These are phyloP conservation scores for Promerops cafer DNA, from an alignment of 2,113 vertebrate genomes.

Conservation along the genomic window DNA sequence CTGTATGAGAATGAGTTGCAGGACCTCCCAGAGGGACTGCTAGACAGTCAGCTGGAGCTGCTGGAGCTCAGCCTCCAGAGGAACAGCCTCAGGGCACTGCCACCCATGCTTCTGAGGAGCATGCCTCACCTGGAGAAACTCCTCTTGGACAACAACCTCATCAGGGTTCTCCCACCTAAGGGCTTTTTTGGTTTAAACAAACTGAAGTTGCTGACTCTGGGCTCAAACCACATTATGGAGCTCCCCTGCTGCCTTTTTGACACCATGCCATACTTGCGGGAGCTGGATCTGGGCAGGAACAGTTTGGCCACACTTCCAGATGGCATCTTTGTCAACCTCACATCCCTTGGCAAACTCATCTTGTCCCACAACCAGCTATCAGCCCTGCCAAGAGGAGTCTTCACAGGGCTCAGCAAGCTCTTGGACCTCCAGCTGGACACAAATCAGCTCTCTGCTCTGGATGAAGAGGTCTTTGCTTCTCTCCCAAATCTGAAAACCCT, in stretches of 20 bases:
- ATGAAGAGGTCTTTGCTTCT: constrained; percentile 49
- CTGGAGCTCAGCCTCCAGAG: constrained; percentile 65
- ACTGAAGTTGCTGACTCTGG: constrained; percentile 64
- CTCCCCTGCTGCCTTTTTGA: constrained; percentile 58
- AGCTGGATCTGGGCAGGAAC: constrained; percentile 73
- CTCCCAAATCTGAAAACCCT: constrained; percentile 64
- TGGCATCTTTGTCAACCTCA: constrained; percentile 65
- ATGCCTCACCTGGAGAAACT: constrained; percentile 71
- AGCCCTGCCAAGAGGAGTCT: constrained; percentile 58
- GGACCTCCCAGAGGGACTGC: constrained; percentile 66
- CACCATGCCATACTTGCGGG: constrained; percentile 42
- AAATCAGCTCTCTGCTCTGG: constrained; percentile 63
- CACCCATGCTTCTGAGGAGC: constrained; percentile 68
- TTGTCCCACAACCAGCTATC: constrained; percentile 73
- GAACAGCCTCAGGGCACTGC: constrained; percentile 69
- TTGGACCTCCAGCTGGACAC: constrained; percentile 66
- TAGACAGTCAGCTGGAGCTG: constrained; percentile 59
- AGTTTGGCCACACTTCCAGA: constrained; percentile 60
- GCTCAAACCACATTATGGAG: constrained; percentile 60
- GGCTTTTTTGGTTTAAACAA: constrained; percentile 72
- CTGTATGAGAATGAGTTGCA: constrained; percentile 76
- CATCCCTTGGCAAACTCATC: constrained; percentile 63
- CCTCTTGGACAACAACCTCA: constrained; percentile 34
- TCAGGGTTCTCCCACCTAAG: constrained; percentile 56
- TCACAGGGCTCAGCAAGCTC: constrained; percentile 69